These are phyloP conservation scores for Panthera uncia DNA, from an alignment of 2,113 vertebrate genomes.

Conservation along the genomic window DNA sequence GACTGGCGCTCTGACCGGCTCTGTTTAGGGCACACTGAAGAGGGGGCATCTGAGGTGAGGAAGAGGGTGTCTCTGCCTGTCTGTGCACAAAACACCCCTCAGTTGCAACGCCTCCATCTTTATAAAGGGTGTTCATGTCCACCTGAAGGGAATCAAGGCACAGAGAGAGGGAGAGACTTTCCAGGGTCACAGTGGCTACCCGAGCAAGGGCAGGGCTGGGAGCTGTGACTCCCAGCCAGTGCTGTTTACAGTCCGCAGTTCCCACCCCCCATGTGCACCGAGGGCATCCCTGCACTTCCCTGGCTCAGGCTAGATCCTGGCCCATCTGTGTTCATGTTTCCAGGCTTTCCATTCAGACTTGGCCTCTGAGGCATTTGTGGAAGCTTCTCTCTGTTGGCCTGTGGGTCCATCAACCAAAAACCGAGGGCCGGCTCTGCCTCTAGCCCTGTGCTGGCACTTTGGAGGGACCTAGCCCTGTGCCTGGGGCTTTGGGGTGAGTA, in stretches of 20 bases:
- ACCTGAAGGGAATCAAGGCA: background rate
- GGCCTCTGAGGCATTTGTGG: background rate
- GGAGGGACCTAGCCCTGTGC: background rate
- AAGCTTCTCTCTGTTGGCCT: background rate
- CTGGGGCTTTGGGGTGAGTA: background rate
- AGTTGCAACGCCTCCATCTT: background rate
- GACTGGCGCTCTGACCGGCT: background rate
- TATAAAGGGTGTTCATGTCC: background rate
- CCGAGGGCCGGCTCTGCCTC: background rate
- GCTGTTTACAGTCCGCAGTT: background rate
- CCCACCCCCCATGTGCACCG: background rate
- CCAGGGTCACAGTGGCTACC: background rate
- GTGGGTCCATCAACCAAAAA: background rate
- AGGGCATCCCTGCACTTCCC: background rate
- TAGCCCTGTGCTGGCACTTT: background rate
- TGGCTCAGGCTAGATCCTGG: background rate
- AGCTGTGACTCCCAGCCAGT: background rate
- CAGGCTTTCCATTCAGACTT: background rate
- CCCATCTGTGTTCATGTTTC: background rate
- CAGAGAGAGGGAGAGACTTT: background rate
- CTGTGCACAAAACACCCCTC: background rate
- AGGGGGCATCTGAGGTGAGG: background rate
- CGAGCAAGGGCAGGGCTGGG: background rate
- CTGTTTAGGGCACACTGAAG: background rate
- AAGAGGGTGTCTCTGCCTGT: background rate